phyloP scores from a whole-genome alignment of 2,797 vertebrate genomes.

The Orientallactaga sibirica region DNA sequence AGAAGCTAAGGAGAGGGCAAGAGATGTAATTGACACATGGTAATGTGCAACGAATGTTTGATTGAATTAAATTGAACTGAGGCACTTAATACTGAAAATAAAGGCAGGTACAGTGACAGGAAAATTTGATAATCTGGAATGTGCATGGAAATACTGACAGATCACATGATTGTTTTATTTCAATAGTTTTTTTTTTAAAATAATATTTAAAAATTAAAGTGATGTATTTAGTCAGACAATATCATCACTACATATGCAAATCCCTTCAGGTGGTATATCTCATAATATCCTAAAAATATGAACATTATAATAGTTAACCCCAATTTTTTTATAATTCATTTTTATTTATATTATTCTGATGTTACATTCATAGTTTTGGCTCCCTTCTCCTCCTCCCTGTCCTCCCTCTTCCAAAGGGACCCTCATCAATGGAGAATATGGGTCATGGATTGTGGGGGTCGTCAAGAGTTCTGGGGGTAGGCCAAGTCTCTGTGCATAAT shows the following conservation, averaged over 20 bases:
- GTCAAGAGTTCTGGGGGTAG: too few relatives aligned
- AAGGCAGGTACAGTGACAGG: constrained; percentile 25
- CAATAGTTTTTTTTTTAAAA: constrained; percentile 64
- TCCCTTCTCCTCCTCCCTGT: too few relatives aligned
- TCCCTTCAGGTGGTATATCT: neutral
- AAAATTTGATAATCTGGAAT: constrained; percentile 53
- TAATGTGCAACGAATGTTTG: constrained; percentile 29
- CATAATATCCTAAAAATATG: constrained; percentile 45
- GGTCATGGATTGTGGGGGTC: too few relatives aligned
- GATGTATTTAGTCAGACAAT: constrained; percentile 7
- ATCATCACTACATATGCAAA: constrained; percentile 9
- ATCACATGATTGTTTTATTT: constrained; percentile 42
- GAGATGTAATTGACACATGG: constrained; percentile 22
- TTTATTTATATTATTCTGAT: too few relatives aligned
- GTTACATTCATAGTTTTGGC: too few relatives aligned
- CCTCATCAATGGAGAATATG: too few relatives aligned
- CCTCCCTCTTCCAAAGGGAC: too few relatives aligned
- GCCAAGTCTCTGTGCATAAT: too few relatives aligned
- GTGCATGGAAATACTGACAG: constrained; percentile 40
- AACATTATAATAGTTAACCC: constrained; percentile 36
- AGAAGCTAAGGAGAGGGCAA: constrained; percentile 2
- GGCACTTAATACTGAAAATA: constrained; percentile 63
- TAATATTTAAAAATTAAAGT: constrained; percentile 54
- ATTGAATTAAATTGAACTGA: constrained; percentile 65
- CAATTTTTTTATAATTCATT: too few relatives aligned